phyloP scores from a whole-genome alignment of 2,113 vertebrate genomes.

The Ifrita kowaldi region DNA sequence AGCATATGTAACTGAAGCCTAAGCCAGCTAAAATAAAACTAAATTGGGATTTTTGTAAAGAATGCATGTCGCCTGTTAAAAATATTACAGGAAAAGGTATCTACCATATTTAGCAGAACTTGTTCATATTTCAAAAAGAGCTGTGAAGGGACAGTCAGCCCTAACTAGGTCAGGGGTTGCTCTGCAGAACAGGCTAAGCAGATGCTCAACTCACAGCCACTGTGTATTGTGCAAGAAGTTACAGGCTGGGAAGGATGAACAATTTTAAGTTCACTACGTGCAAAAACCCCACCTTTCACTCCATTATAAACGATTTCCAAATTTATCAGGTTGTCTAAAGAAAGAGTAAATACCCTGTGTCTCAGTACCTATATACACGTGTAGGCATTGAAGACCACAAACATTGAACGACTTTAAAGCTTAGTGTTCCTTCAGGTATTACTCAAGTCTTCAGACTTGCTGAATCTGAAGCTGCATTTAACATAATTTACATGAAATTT shows the following conservation, averaged over 20 bases:
- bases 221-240: neutral
- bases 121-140: neutral
- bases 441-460: neutral
- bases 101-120: neutral
- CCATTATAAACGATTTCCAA: neutral
- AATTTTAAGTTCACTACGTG: neutral
- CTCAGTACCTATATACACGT: neutral
- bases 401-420: neutral
- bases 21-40: neutral
- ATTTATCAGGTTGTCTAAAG: neutral
- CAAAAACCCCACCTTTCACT: neutral
- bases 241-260: neutral
- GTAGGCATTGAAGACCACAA: neutral
- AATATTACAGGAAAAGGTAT: neutral
- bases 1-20: neutral
- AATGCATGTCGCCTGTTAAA: neutral
- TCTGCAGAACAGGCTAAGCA: neutral
- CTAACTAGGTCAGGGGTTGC: neutral
- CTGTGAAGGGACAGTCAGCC: neutral
- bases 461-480: neutral
- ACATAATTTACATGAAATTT: neutral
- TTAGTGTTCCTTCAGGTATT: neutral
- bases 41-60: neutral
- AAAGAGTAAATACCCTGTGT: neutral
- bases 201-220: neutral